Base-by-base conservation (phyloP, 2,888 invertebrate species). In the Drosophila limbata region DNA sequence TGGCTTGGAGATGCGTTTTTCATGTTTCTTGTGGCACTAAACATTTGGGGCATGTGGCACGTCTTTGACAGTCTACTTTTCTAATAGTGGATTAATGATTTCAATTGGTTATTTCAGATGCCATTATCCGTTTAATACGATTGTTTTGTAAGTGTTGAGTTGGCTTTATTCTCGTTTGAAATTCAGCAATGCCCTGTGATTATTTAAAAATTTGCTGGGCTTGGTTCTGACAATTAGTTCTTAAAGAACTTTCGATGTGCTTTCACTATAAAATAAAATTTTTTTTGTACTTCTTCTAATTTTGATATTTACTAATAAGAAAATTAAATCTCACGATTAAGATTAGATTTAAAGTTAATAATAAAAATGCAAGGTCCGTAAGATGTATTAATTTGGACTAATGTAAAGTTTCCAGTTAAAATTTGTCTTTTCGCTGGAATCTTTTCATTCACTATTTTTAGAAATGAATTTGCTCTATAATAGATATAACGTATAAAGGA, bases 1-100 rank as follows among this genome's bases (percentile, higher is more conserved):
- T 70, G 53, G 51, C 21, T 69, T 31, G n/a, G 33, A 80, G 75
- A 84, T 84, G 84, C 88, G 83, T 80, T 85, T 88, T 73, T 67
- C 80, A 69, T 83, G 83, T 70, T 61, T 19, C 17, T 55, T 59
- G 39, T 45, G 56, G 57, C 39, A 50, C 37, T 65, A 77, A 82
- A 69, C 40, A 40, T 21, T 53, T 47, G 52, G 56, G 77, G 60
- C 62, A 73, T 79, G 42, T 72, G 78, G 64, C 62, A 48, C 35
- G 35, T 31, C 48, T 52, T 63, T 39, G 56, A 56, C 63, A 59
- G 39, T 35, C 31, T 47, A 62, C 31, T 57, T 25, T 15, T 65
- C 56, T 40, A 50, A 42, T 64, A 75, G 79, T 78, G 60, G 55
- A 75, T 67, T 79, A 64, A 68, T 61, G 45, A 65, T 69, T 72